phyloP scores from a whole-genome alignment of 2,113 vertebrate species.

The Tympanuchus pallidicinctus region DNA sequence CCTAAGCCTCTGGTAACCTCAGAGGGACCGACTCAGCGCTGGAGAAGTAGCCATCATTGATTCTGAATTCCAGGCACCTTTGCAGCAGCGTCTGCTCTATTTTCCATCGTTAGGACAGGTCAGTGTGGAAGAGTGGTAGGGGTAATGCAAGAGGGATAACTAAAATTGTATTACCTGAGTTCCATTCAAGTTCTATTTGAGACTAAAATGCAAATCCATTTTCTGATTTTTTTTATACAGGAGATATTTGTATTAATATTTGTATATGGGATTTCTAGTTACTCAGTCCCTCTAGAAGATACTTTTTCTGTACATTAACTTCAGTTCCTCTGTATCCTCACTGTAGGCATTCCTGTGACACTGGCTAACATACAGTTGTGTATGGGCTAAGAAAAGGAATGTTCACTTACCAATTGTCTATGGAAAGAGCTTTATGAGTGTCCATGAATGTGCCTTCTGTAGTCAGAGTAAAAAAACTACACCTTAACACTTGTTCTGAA shows the following conservation, averaged over 20 bases:
- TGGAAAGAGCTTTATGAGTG: slow-evolving; percentile 20
- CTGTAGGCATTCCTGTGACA: neutral
- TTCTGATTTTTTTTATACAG: slow-evolving; percentile 25
- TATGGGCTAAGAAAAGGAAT: slow-evolving; percentile 10
- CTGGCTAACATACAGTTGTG: neutral
- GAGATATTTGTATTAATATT: slow-evolving; percentile 41
- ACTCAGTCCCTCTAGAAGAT: neutral
- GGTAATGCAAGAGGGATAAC: slow-evolving; percentile 26
- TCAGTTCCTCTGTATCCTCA: neutral
- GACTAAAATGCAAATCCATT: neutral
- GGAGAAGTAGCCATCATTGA: slow-evolving; percentile 64
- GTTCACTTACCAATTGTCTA: neutral
- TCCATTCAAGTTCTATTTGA: neutral
- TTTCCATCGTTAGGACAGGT: neutral
- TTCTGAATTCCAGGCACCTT: neutral
- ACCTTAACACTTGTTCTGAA: neutral
- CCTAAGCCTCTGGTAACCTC: slow-evolving; percentile 75
- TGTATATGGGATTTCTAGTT: slow-evolving; percentile 49
- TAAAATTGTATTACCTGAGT: neutral
- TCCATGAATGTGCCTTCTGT: slow-evolving; percentile 66
- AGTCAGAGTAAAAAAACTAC: neutral
- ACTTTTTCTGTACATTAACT: neutral
- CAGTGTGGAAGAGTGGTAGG: neutral
- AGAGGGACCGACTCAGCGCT: neutral
- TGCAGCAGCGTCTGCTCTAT: neutral